Base-by-base conservation (phyloP, 2,888 invertebrate species). In the Apamea epomidion region DNA sequence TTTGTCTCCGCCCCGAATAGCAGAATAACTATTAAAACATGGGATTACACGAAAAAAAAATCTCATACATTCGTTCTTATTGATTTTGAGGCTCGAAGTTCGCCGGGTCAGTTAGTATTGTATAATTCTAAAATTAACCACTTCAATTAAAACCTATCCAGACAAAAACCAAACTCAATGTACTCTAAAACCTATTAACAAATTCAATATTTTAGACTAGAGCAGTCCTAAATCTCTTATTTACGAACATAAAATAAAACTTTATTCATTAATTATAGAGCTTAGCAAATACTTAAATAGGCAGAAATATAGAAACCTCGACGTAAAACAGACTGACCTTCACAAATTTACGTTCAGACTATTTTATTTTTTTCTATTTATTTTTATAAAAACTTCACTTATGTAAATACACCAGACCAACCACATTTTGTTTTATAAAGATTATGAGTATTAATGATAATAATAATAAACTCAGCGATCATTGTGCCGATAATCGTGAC, bases 181-280 rank as follows among this genome's bases (percentile, higher is more conserved):
- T 10, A n/a, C 12, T 54, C 6, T 54, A 42, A 60, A 70, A 67
- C 18, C 16, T 58, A 74, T 29, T 29, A 76, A 32, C 25, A 18
- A 69, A 74, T 71, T 32, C 5, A 74, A 69, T 51, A 71, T 67
- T 80, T 60, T n/a, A 60, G 54, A 10, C 54, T 58, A 54, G 45
- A 54, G 42, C 29, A 54, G 69, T 42, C 12, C 29, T 7, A 29
- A 69, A 74, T 29, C 77, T 65, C 54, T 69, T 78, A 72, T 83
- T 80, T 51, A 75, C 69, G 64, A 73, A 70, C 54, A 80, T 74
- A 54, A 74, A 71, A 29, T 65, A 58, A 80, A 87, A 87, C 80
- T 87, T 87, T 82, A 70, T 73, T 80, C 75, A 85, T 87, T 83
- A 83, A 87, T 87, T 76, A 83, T 71, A 70, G 70, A 64, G 74